These are phyloP conservation scores for Danio tinwini DNA, from an alignment of 2,797 vertebrate genomes.

Conservation along the genomic window DNA sequence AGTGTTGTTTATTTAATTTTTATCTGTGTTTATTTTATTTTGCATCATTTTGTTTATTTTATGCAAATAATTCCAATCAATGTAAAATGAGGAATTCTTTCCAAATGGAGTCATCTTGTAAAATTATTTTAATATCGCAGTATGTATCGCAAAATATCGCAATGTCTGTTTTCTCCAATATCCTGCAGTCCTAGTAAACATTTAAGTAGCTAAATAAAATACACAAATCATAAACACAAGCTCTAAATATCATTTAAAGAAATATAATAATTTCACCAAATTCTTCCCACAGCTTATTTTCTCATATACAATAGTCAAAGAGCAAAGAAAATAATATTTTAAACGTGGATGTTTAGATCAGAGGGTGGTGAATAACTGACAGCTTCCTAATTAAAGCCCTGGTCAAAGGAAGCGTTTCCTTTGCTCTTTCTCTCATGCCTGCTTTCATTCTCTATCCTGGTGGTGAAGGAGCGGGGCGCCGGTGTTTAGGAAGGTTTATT, in stretches of 20 bases:
- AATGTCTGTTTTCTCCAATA: too few relatives aligned
- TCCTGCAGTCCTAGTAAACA: neutral
- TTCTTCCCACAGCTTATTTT: neutral
- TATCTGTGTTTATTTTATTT: too few relatives aligned
- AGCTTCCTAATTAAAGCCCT: conserved; percentile 77
- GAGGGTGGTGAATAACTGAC: conserved; percentile 72
- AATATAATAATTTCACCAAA: neutral
- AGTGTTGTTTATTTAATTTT: too few relatives aligned
- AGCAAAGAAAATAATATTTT: neutral
- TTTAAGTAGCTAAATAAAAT: neutral
- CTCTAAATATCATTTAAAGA: neutral
- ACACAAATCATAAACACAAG: too few relatives aligned
- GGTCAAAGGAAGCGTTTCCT: conserved; percentile 75
- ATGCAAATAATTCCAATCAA: too few relatives aligned
- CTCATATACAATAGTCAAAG: conserved; percentile 3
- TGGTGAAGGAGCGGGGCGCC: conserved; percentile 66
- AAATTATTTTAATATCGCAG: too few relatives aligned
- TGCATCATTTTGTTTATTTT: too few relatives aligned
- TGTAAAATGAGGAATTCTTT: too few relatives aligned
- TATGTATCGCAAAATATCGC: too few relatives aligned
- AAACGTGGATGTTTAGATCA: conserved; percentile 33
- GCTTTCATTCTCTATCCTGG: conserved; percentile 45
- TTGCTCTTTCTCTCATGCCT: conserved; percentile 20
- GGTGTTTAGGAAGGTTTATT: conserved; percentile 82
- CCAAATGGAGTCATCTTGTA: too few relatives aligned